A percentile compares a stretch with the other conserved stretches of the same genome.
phyloP scores from a whole-genome alignment of 2,113 vertebrate species.

The Nothoprocta pentlandii region DNA sequence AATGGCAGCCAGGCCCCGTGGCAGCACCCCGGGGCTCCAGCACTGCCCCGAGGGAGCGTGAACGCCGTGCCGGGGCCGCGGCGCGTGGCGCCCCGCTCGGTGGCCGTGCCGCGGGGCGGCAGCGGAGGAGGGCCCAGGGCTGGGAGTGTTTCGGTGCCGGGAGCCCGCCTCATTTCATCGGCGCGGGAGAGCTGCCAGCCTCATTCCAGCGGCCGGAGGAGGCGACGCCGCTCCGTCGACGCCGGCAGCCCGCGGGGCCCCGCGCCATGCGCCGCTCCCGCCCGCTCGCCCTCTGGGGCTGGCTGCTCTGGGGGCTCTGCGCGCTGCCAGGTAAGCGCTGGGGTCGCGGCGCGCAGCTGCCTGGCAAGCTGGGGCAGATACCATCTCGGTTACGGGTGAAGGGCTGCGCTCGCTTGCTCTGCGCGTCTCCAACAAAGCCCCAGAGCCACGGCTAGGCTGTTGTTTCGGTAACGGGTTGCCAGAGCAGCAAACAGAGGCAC shows the following conservation, averaged over 20 bases:
- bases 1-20: too few species aligned
- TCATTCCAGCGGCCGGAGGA: fast-evolving
- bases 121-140: neutral
- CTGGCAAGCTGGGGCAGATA: fast-evolving
- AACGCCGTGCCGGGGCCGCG: neutral
- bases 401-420: neutral
- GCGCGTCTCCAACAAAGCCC: too few species aligned
- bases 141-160: neutral
- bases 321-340: conserved; percentile 33
- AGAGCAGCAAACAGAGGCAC: neutral
- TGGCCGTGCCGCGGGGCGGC: neutral
- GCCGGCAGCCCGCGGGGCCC: neutral
- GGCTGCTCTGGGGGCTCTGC: conserved; percentile 39
- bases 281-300: neutral
- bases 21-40: neutral
- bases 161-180: neutral
- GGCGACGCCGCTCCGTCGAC: too few species aligned
- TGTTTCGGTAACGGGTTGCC: neutral
- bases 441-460: neutral
- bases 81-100: neutral
- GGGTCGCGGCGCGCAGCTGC: neutral
- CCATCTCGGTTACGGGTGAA: fast-evolving
- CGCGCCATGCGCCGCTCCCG: neutral
- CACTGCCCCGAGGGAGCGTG: neutral
- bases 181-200: neutral